A percentile compares a stretch with the other conserved stretches of the same genome.
Conservation (phyloP, 2,888 invertebrate genomes). For the Apamea monoglypha region DNA sequence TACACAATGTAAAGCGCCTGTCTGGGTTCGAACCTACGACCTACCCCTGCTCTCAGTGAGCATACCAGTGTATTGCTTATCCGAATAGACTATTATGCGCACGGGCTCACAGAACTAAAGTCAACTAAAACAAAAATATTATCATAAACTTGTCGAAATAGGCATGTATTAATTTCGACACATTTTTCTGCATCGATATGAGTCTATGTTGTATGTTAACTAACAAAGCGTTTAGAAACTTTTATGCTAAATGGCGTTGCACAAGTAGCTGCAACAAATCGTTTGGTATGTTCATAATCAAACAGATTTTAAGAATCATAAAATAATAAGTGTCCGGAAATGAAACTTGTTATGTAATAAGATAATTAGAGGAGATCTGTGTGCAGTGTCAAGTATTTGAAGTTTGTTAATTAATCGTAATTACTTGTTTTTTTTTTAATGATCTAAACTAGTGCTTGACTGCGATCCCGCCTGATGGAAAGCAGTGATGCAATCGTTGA, state of each 20-base stretch:
- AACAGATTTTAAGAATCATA: neutral
- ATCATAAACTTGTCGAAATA: slow-evolving; percentile 5
- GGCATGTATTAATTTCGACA: slow-evolving; percentile 20
- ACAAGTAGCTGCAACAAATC: neutral
- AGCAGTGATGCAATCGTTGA: too few species aligned
- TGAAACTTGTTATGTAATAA: neutral
- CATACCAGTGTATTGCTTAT: neutral
- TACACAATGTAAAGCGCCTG: too few species aligned
- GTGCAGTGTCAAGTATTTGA: neutral
- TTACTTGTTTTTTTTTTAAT: neutral
- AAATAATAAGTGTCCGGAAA: neutral
- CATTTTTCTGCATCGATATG: slow-evolving; percentile 23
- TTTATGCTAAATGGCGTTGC: slow-evolving; percentile 13
- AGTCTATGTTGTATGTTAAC: slow-evolving; percentile 13
- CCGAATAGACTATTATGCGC: neutral
- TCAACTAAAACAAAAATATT: neutral
- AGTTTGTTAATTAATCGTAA: slow-evolving; percentile 9
- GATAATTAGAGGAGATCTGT: neutral
- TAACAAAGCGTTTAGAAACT: slow-evolving; percentile 33
- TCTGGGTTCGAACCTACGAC: too few species aligned
- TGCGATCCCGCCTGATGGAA: too few species aligned
- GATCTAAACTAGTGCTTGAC: too few species aligned
- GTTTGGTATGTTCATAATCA: slow-evolving; percentile 11
- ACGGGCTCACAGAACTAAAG: neutral
- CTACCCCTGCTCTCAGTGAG: neutral